phyloP scores from a whole-genome alignment of 2,797 vertebrate genomes.

The Perodicticus potto region DNA sequence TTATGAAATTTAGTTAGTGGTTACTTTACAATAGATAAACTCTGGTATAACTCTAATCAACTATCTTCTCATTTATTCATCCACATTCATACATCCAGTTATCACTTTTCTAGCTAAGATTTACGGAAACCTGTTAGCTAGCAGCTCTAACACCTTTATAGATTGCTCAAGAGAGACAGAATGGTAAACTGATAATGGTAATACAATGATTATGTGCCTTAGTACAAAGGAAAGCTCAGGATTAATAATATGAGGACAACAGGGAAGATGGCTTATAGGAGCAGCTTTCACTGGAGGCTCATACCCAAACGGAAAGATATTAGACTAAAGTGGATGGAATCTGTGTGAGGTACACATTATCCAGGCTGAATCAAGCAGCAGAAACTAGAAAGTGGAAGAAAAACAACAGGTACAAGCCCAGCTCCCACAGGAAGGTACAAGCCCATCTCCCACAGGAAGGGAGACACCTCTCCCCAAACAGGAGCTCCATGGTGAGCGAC shows the following conservation, averaged over 20 bases:
- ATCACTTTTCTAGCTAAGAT: not conserved
- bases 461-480: no score
- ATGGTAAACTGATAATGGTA: not conserved
- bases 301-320: no score
- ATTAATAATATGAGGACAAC: not conserved
- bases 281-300: no score
- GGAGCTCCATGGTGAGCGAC: no score
- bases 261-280: no score
- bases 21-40: constrained; percentile 19
- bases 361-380: no score
- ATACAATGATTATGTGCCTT: not conserved
- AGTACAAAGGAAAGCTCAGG: not conserved
- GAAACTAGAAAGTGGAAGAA: no score
- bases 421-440: no score
- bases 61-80: not conserved
- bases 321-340: no score
- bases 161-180: not conserved
- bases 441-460: no score
- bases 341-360: no score
- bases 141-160: not conserved
- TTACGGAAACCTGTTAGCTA: not conserved
- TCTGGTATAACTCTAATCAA: not conserved
- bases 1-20: not conserved
- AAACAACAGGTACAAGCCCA: no score
- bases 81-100: not conserved